These are phyloP conservation scores for Bombus fervidus DNA, from an alignment of 1,140 invertebrate species.

Conservation along the genomic window DNA sequence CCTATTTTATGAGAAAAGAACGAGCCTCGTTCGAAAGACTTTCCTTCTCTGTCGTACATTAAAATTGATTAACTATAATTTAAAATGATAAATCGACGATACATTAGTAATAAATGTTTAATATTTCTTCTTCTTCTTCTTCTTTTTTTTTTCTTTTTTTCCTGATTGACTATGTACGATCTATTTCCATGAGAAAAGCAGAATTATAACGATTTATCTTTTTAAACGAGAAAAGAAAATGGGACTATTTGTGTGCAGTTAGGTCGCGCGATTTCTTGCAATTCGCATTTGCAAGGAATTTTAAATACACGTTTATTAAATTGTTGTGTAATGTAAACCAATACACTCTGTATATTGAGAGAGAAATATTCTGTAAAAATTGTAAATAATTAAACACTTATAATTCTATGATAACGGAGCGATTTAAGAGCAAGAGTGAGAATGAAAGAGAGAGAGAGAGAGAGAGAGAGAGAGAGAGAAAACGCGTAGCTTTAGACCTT, in stretches of 20 bases:
- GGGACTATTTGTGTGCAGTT: constrained; percentile 46
- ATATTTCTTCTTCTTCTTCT: not conserved
- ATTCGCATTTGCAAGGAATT: constrained; percentile 21
- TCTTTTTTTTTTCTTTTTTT: not conserved
- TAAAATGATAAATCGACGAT: not conserved
- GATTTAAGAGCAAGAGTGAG: not conserved
- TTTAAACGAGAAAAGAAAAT: not conserved
- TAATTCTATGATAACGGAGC: constrained; percentile 22
- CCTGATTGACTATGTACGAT: constrained; percentile 8
- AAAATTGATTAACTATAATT: constrained; percentile 8
- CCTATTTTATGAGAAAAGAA: constrained; percentile 12
- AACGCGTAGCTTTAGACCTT: constrained; percentile 69
- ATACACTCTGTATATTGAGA: constrained; percentile 53
- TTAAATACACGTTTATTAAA: constrained; percentile 49
- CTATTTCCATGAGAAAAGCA: not conserved
- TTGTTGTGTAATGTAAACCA: constrained; percentile 54
- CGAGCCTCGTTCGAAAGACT: not conserved
- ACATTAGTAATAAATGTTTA: not conserved
- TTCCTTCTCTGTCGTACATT: constrained; percentile 29
- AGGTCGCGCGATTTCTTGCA: constrained; percentile 26
- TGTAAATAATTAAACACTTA: constrained; percentile 61
- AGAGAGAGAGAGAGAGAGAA: too few species aligned
- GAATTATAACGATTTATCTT: constrained; percentile 6
- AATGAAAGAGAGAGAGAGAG: not conserved
- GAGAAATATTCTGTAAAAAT: constrained; percentile 63